Evolutionary conservation across 1,140 invertebrate species (phyloP).

Genomic region (Pseudoatta argentina): DNA sequence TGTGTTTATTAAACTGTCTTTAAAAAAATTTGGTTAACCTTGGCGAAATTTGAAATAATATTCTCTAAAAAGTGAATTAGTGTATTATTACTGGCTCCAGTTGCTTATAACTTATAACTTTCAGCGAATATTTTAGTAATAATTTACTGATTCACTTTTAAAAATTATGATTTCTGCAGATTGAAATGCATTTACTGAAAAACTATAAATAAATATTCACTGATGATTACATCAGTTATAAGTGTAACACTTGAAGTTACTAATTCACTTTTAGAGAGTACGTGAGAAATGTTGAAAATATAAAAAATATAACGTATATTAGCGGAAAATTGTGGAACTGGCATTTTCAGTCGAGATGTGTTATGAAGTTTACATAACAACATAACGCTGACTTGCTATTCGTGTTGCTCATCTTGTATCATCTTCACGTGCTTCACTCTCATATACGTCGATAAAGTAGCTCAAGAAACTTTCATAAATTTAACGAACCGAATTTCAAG

Average conservation of each 20-base stretch:
- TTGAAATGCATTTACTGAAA: no score
- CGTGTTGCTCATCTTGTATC: constrained; percentile 1
- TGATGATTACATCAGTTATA: no score
- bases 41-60: not conserved
- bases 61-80: no score
- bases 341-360: not conserved
- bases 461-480: constrained; percentile 8
- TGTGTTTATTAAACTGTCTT: not conserved
- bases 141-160: no score
- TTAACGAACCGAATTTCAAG: not conserved
- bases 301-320: constrained; percentile 3
- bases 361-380: constrained; percentile 36
- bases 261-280: not conserved
- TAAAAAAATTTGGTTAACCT: not conserved
- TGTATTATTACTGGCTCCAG: no score
- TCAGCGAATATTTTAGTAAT: no score
- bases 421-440: not conserved
- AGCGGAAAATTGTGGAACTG: not conserved
- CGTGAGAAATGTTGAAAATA: not conserved
- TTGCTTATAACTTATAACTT: no score
- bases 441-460: not conserved
- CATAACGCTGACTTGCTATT: constrained; percentile 21
- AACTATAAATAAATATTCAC: no score
- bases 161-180: no score
- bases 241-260: no score